A percentile compares a stretch with the other conserved stretches of the same genome.
Conservation (phyloP, 2,797 vertebrate genomes). For the Enteromius fasciolatus region DNA sequence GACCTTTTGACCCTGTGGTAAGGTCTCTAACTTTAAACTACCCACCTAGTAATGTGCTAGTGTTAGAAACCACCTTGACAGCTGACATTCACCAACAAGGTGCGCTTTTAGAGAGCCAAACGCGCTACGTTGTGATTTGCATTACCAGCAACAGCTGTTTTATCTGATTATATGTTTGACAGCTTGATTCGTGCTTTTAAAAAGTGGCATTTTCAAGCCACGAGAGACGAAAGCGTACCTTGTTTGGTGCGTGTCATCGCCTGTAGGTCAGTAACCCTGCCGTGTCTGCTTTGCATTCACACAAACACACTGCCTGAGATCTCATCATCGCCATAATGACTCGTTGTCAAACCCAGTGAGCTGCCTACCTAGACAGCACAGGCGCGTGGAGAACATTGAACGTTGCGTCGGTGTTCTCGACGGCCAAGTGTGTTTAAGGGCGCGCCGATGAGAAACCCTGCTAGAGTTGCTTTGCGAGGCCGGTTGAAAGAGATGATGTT, state of each 20-base stretch:
- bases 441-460: slow-evolving; percentile 11
- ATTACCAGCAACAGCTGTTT: neutral
- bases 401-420: slow-evolving; percentile 25
- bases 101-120: slow-evolving; percentile 64
- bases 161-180: neutral
- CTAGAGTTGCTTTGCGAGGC: slow-evolving; percentile 26
- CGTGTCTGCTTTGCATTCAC: slow-evolving; percentile 68
- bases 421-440: slow-evolving; percentile 18
- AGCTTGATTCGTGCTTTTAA: neutral
- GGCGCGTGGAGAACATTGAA: slow-evolving; percentile 12
- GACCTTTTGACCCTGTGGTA: slow-evolving; percentile 76
- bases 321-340: neutral
- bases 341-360: slow-evolving; percentile 1
- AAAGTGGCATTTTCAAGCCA: neutral
- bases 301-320: slow-evolving; percentile 32
- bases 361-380: slow-evolving; percentile 2
- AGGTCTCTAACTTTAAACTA: slow-evolving; percentile 64
- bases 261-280: slow-evolving; percentile 64
- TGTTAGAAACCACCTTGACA: slow-evolving; percentile 63
- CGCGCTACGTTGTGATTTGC: neutral
- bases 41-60: slow-evolving; percentile 30
- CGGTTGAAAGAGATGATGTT: slow-evolving; percentile 67
- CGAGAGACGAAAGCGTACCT: slow-evolving; percentile 66
- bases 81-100: slow-evolving; percentile 74
- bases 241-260: slow-evolving; percentile 75